These are phyloP conservation scores for Colostygia pectinataria DNA, from an alignment of 2,888 invertebrate genomes.

Conservation along the genomic window DNA sequence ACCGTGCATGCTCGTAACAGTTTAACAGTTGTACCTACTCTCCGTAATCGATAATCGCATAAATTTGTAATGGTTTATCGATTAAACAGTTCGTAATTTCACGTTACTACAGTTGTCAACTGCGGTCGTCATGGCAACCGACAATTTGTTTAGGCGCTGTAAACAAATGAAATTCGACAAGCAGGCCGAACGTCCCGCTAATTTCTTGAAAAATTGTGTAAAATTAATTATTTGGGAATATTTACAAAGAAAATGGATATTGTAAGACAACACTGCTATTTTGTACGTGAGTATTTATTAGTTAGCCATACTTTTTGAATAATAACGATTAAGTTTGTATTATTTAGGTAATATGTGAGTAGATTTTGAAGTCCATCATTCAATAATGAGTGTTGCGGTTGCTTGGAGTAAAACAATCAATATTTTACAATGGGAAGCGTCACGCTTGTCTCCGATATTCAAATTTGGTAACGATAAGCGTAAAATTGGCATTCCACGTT, in stretches of 20 bases:
- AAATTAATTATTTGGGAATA: conserved; percentile 32
- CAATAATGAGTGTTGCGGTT: conserved; percentile 49
- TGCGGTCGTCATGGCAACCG: conserved; percentile 62
- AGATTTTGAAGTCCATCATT: conserved; percentile 36
- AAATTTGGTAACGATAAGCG: conserved; percentile 56
- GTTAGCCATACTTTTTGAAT: conserved; percentile 2
- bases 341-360: background rate
- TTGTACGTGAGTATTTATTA: conserved; percentile 53
- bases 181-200: conserved; percentile 55
- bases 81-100: conserved; percentile 49
- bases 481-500: conserved; percentile 57
- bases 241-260: conserved; percentile 53
- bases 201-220: conserved; percentile 36
- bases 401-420: conserved; percentile 53
- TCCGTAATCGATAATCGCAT: conserved; percentile 33
- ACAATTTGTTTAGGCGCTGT: conserved; percentile 66
- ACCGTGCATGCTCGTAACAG: no score
- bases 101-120: conserved; percentile 63
- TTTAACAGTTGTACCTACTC: background rate
- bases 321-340: no score
- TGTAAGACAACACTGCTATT: conserved; percentile 43
- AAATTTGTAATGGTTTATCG: conserved; percentile 47
- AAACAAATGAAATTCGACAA: conserved; percentile 76
- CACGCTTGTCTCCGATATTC: conserved; percentile 61
- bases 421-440: conserved; percentile 64